Base-by-base conservation (phyloP, 2,113 vertebrate genomes). In the Elaphurus davidianus region DNA sequence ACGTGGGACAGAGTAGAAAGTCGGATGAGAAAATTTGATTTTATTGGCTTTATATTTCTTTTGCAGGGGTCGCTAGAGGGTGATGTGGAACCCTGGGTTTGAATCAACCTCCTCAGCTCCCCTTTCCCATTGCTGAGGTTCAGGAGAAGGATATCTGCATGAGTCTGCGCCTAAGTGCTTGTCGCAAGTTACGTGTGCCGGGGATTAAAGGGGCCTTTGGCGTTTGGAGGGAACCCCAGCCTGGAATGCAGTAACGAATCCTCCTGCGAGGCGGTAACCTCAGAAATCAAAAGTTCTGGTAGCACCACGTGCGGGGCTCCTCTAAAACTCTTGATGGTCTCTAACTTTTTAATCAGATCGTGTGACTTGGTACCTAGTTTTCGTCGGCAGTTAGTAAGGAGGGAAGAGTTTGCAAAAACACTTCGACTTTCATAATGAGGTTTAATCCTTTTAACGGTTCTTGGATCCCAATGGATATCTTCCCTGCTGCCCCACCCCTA, bases 1-100 rank as follows among this genome's bases (percentile, higher is more conserved):
- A 97, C 94, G 97, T 98, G 97, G 84, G 64, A 16, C 21, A 30
- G 4, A 9, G 17, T 33, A n/a, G 85, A 90, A 96, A 79, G 55
- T 36, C n/a, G 59, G 9, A 4, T 36, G 57, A n/a, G 78, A 23
- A 52, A 47, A 17, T 2, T 16, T n/a, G 19, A 8, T 45, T 47
- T 55, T 33, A 1, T 33, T 10, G 15, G 13, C 67, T 55, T 28
- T 27, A 1, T 21, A 23, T 14, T 25, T 19, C 0, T 23, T 47
- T 14, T 40, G 64, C n/a, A 16, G 36, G 30, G 25, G 21, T 90
- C 47, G 21, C 25, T 76, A 3, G 54, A 74, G 27, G 45, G 43
- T 87, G 71, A 55, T 11, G 11, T 59, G 55, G 79, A 28, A 11
- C 43, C 62, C 47, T 4, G 71, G 74, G 12, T 87, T 83, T n/a